Base-by-base conservation (phyloP, 2,797 vertebrate species). In the Poecilia velifera region DNA sequence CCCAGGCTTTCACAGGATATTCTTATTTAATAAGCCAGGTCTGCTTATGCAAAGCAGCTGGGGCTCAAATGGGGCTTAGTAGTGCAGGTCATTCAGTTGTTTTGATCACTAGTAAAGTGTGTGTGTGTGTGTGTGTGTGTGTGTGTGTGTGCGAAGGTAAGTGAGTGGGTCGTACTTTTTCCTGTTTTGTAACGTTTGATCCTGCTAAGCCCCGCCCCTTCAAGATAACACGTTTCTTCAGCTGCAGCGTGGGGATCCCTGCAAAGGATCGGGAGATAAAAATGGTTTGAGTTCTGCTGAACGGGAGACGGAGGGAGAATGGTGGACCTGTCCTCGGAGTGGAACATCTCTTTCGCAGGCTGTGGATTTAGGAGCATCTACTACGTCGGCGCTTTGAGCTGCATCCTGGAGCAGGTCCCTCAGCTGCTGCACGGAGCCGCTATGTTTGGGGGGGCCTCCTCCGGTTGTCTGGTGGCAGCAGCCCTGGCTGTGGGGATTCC, bases 281-380 rank as follows among this genome's bases (percentile, higher is more conserved):
- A 64, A 59, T 16, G 7, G 6, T 75, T 5, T 80, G 55, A 84
- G 49, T 18, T 45, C 47, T 41, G 36, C 34, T 77, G 20, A 39
- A 74, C 47, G 71, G 83, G 55, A 28, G 10, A 18, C 0, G 71
- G 66, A 0, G 66, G 49, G 68, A 79, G 55, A 71, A 90, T 82
- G 88, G 86, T 86, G 16, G 7, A 78, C 64, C 47, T 73, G 82
- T 87, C 85, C 4, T 53, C 90, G 76, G 93, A 95, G 91, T 97
- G 97, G 97, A 97, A 94, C 93, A 89, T 99, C 53, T 98, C 97
- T 0, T 96, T 98, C 47, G 92, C 95, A 1, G 98, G 97, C 78
- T 98, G 97, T 89, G 97, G 97, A 1, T 98, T 98, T 92, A 86
- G 98, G 82, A 96, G 95, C 13, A 82, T 97, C 47, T 98, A 98